Evolutionary conservation across 2,113 vertebrate species (phyloP).

Genomic region (Orientallactaga bullata): DNA sequence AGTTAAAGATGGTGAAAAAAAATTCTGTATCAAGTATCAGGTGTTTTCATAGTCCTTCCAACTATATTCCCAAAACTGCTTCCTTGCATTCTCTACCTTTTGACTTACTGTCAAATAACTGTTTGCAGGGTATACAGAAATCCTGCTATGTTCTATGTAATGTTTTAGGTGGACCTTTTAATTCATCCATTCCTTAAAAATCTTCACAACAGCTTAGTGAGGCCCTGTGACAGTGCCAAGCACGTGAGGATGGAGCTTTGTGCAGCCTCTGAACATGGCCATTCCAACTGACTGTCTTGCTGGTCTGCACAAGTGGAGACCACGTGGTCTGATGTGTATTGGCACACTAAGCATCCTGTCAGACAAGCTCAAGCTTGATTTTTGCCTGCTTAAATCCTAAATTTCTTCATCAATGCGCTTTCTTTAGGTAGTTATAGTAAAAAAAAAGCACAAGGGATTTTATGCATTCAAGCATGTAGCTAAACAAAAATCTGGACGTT

Average conservation of each 20-base stretch:
- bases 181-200: slow-evolving; percentile 78
- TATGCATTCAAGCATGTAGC: slow-evolving; percentile 89
- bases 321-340: slow-evolving; percentile 52
- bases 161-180: slow-evolving; percentile 82
- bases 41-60: slow-evolving; percentile 93
- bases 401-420: slow-evolving; percentile 85
- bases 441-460: slow-evolving; percentile 89
- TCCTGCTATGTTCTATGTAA: slow-evolving; percentile 86
- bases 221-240: slow-evolving; percentile 89
- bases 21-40: slow-evolving; percentile 93
- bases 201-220: slow-evolving; percentile 89
- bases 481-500: slow-evolving; percentile 87
- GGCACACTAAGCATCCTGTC: slow-evolving; percentile 84
- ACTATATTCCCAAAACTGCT: slow-evolving; percentile 92
- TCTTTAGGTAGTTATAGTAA: slow-evolving; percentile 89
- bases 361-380: slow-evolving; percentile 89
- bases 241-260: slow-evolving; percentile 85
- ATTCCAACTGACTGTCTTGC: slow-evolving; percentile 88
- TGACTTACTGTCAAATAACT: slow-evolving; percentile 87
- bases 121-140: slow-evolving; percentile 89
- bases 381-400: slow-evolving; percentile 88
- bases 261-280: slow-evolving; percentile 86
- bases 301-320: slow-evolving; percentile 86
- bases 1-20: slow-evolving; percentile 94
- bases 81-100: slow-evolving; percentile 88